A percentile compares a stretch with the other conserved stretches of the same genome.
phyloP scores from a whole-genome alignment of 2,113 vertebrate genomes.

The Donacobius atricapilla region DNA sequence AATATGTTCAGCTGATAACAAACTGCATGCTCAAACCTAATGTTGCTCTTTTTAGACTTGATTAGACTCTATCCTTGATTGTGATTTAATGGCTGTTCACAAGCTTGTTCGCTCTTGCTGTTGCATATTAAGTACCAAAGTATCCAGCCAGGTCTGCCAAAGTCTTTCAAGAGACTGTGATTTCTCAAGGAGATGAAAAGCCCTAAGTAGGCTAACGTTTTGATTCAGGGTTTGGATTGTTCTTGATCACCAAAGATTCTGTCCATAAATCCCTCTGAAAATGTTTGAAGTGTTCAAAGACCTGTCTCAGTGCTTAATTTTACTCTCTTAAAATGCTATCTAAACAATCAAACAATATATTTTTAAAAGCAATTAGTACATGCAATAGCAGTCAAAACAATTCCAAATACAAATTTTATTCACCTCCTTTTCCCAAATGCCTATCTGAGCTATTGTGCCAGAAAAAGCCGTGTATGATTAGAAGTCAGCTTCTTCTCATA shows the following conservation, averaged over 20 bases:
- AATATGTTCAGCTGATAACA: conserved; percentile 16
- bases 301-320: not conserved
- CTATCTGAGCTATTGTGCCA: not conserved
- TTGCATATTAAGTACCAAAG: conserved; percentile 52
- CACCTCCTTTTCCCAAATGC: not conserved
- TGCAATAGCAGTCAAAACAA: not conserved
- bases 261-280: not conserved
- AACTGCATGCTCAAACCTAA: conserved; percentile 8
- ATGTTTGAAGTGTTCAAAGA: conserved; percentile 2
- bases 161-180: conserved; percentile 12
- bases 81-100: conserved; percentile 49
- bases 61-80: conserved; percentile 12
- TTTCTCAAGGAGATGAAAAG: conserved; percentile 60
- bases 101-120: conserved; percentile 52
- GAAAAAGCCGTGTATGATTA: not conserved
- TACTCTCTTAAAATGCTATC: not conserved
- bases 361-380: conserved; percentile 21
- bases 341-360: conserved; percentile 2
- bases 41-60: conserved; percentile 28
- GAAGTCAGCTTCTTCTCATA: not conserved
- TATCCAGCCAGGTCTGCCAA: conserved; percentile 50
- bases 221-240: conserved; percentile 16
- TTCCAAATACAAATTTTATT: not conserved
- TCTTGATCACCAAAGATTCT: conserved; percentile 16
- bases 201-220: conserved; percentile 7